Base-by-base conservation (phyloP, 2,113 vertebrate genomes). In the Pelmatolapia mariae region DNA sequence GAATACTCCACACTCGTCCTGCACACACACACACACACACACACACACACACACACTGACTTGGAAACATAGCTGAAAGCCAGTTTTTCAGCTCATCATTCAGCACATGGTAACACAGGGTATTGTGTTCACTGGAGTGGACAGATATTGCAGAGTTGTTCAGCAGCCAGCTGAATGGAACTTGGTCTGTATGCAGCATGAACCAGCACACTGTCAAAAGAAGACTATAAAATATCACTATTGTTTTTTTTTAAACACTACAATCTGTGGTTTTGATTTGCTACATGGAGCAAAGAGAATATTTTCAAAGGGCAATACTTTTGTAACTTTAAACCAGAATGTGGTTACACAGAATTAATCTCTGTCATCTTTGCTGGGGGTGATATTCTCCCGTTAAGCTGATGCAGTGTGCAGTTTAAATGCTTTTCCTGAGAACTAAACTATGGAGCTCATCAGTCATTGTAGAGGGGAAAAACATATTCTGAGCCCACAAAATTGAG, bases 81-180 rank as follows among this genome's bases (percentile, higher is more conserved):
- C 87, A 86, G 92, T 93, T 94, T 83, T 90, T 85, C 92, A 85
- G 84, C 90, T 89, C 81, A 47, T 91, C 90, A 36, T 83, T 93
- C 82, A 89, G n/a, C 90, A 79, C 82, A 19, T 6, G 15, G 22
- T 16, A 53, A 68, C 83, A 59, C 10, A 31, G 43, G n/a, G 36
- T 68, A 13, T 22, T 91, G 76, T 87, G 83, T 47, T 73, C 57
- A 47, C 59, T 36, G 78, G 82, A 59, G 66, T 56, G 38, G 31
- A 88, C 50, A 71, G 43, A 90, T 86, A 61, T 47, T 63, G 24
- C 11, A n/a, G 38, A 86, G 59, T 59, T 54, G 40, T 53, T 40
- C 19, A 66, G 78, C 89, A 83, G 45, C 79, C 7, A 54, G 57
- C 24, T 43, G 52, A 53, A 91, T 36, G 26, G 76, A 89, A 79